Evolutionary conservation across 2,888 invertebrate species (phyloP).

Genomic region (Ophraella communa): DNA sequence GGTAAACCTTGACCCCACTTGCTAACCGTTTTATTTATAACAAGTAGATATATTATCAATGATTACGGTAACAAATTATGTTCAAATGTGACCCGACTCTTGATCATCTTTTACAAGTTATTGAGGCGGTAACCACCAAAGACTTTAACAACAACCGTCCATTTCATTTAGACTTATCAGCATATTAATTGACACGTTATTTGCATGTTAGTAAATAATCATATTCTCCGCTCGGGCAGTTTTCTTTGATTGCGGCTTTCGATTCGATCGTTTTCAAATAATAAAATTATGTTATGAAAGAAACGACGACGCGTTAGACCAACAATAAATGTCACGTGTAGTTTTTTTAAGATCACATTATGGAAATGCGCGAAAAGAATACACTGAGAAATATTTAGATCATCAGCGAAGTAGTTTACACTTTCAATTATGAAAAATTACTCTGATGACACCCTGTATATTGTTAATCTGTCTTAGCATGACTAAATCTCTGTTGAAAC

Average conservation of each 20-base stretch:
- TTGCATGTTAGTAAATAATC: conserved; percentile 14
- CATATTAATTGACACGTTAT: conserved; percentile 18
- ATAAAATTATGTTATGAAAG: conserved; percentile 24
- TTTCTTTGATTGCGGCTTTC: conserved; percentile 1
- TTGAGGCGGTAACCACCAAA: conserved; percentile 7
- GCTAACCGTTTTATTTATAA: conserved; percentile 1
- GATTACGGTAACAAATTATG: neutral
- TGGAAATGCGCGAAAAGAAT: conserved; percentile 47
- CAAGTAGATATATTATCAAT: neutral
- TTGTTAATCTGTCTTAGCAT: too few relatives aligned
- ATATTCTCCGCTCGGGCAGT: neutral
- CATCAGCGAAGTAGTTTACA: neutral
- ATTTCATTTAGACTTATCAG: conserved; percentile 16
- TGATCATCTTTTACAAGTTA: conserved; percentile 3
- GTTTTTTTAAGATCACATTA: conserved; percentile 32
- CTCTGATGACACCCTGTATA: too few relatives aligned
- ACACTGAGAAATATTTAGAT: conserved; percentile 12
- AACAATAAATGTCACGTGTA: conserved; percentile 31
- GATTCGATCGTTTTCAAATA: neutral
- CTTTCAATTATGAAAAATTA: too few relatives aligned
- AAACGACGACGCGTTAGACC: conserved; percentile 12
- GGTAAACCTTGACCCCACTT: neutral
- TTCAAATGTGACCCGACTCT: neutral
- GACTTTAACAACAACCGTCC: neutral
- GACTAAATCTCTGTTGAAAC: too few relatives aligned